Conservation (phyloP, 2,888 invertebrate genomes). For the Hypercompe scribonia region DNA sequence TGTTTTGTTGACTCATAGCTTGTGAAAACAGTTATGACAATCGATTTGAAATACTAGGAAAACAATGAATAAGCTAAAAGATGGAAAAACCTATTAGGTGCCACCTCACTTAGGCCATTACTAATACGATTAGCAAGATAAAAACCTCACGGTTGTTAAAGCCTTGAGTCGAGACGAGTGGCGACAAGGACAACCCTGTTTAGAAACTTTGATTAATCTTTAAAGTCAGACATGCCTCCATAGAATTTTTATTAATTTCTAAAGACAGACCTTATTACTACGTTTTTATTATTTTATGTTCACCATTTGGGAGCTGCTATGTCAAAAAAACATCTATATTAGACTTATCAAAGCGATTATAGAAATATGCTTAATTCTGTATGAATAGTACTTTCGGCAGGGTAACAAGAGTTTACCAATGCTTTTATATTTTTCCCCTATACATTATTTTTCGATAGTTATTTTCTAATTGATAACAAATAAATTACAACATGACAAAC, state of each 20-base stretch:
- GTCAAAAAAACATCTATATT: no score
- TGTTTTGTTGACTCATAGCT: not conserved
- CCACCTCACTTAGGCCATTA: not conserved
- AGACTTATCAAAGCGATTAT: no score
- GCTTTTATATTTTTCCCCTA: no score
- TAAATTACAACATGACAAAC: no score
- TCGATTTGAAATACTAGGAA: not conserved
- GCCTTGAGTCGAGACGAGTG: not conserved
- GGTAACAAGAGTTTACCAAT: no score
- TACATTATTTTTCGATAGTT: no score
- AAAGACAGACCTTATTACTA: no score
- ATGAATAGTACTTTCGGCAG: no score
- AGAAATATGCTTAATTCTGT: no score
- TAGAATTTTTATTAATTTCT: not conserved
- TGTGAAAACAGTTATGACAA: not conserved
- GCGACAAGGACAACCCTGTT: not conserved
- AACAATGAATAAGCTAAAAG: constrained; percentile 2
- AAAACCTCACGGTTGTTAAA: not conserved
- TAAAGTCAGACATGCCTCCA: not conserved
- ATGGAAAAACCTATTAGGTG: constrained; percentile 6
- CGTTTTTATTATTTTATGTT: no score
- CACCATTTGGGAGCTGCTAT: no score
- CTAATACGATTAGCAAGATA: not conserved
- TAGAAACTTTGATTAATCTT: not conserved
- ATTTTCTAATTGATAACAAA: no score